Conservation (phyloP, 2,797 vertebrate genomes). For the Austrolebias charrua region DNA sequence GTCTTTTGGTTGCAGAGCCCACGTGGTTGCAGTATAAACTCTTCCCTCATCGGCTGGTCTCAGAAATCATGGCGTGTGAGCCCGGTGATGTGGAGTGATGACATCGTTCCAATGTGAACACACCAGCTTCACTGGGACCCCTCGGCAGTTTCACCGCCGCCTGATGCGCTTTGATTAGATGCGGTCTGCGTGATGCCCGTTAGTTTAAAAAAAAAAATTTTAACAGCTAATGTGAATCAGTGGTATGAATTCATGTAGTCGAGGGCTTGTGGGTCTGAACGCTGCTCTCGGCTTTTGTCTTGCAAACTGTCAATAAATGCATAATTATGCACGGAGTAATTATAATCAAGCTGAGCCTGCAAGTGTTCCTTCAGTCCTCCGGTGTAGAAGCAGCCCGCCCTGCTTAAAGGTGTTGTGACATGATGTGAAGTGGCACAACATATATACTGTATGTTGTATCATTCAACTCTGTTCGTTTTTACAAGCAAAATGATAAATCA, state of each 20-base stretch:
- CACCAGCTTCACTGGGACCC: conserved; percentile 7
- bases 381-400: conserved; percentile 18
- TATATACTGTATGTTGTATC: too few relatives aligned
- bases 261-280: conserved; percentile 12
- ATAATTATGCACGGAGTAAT: not conserved
- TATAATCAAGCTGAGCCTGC: conserved; percentile 17
- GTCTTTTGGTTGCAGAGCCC: conserved; percentile 74
- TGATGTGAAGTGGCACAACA: too few relatives aligned
- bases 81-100: conserved; percentile 62
- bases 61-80: conserved; percentile 79
- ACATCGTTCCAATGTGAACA: too few relatives aligned
- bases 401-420: too few relatives aligned
- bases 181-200: not conserved
- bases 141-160: not conserved
- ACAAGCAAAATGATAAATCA: too few relatives aligned
- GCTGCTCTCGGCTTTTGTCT: conserved; percentile 9
- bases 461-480: too few relatives aligned
- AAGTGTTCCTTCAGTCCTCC: conserved; percentile 33
- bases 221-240: conserved; percentile 24
- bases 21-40: conserved; percentile 85
- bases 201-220: conserved; percentile 2
- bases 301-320: conserved; percentile 25
- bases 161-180: conserved; percentile 14
- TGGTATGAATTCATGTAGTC: not conserved
- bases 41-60: conserved; percentile 83